Base-by-base conservation (phyloP, 2,888 invertebrate species). In the Gandaritis pyraliata region DNA sequence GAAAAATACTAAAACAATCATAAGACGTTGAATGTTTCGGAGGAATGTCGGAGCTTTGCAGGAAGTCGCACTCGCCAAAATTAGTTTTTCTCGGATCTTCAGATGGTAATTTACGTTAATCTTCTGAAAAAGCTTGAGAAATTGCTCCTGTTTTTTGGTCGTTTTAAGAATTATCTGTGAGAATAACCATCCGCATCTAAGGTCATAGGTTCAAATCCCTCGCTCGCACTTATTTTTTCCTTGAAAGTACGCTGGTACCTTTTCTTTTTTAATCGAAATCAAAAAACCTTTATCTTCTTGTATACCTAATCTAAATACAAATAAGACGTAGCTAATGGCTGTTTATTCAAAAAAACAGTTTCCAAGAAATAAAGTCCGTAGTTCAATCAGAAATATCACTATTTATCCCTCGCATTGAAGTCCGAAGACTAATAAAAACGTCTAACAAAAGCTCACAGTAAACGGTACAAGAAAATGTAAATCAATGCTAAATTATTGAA, bases 401-500 rank as follows among this genome's bases (percentile, higher is more conserved):
- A 63, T 68, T 66, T 61, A 63, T 65, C 13, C 15, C 51, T 43
- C 59, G 51, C 55, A 61, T 61, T 63, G 43, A 70, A 59, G 50
- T 61, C 29, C 36, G 47, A 57, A 30, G 46, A 51, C 58, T 52
- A 61, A 66, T 71, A 67, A 69, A 68, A 67, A 52, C 54, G 58
- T 58, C 61, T n/a, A 51, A 57, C 63, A 65, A 38, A 63, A 53
- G 45, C 58, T 54, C 38, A 16, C n/a, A 46, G 16, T 30, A 64
- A 68, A 60, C 65, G 62, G 62, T 61, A 51, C 55, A 51, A 61
- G 56, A 58, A 51, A 58, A 66, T 63, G 60, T 66, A 67, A 69
- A 67, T 67, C 59, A 65, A 53, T 62, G 62, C 49, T 66, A 68
- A 71, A 71, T 62, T 64, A 65, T 64, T 51, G 53, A 55, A 65